phyloP scores from a whole-genome alignment of 2,113 vertebrate species.

The Grus americana region DNA sequence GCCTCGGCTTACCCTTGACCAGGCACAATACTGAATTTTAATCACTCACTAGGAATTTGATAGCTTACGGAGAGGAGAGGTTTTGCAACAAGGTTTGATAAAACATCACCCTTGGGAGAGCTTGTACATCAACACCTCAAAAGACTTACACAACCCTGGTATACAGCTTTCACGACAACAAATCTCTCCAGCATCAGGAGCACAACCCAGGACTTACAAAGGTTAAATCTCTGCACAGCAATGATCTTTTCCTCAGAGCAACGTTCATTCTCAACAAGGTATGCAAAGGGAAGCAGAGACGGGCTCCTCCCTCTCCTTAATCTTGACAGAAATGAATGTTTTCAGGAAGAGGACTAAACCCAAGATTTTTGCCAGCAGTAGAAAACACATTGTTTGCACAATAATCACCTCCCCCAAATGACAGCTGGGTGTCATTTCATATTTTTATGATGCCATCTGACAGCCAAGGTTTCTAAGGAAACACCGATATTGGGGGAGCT shows the following conservation, averaged over 20 bases:
- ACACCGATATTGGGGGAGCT: conserved; percentile 30
- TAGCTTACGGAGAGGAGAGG: not conserved
- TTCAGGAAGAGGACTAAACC: not conserved
- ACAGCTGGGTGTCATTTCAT: not conserved
- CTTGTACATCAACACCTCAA: conserved; percentile 16
- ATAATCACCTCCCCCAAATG: not conserved
- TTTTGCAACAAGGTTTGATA: conserved; percentile 39
- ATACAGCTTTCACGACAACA: not conserved
- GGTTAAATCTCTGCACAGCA: not conserved
- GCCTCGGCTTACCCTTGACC: not conserved
- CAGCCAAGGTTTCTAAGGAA: conserved; percentile 44
- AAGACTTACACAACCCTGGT: conserved; percentile 10
- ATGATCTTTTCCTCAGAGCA: not conserved
- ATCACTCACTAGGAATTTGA: not conserved
- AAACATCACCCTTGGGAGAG: conserved; percentile 54
- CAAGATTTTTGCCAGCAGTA: not conserved
- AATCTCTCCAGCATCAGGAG: not conserved
- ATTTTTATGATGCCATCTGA: not conserved
- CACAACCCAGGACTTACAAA: not conserved
- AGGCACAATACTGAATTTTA: conserved; percentile 32
- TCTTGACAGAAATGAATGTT: not conserved
- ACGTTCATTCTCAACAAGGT: not conserved
- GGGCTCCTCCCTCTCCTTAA: not conserved
- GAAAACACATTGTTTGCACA: not conserved
- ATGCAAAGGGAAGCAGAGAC: not conserved